phyloP scores from a whole-genome alignment of 2,113 vertebrate species.

The Megaceryle torquata region DNA sequence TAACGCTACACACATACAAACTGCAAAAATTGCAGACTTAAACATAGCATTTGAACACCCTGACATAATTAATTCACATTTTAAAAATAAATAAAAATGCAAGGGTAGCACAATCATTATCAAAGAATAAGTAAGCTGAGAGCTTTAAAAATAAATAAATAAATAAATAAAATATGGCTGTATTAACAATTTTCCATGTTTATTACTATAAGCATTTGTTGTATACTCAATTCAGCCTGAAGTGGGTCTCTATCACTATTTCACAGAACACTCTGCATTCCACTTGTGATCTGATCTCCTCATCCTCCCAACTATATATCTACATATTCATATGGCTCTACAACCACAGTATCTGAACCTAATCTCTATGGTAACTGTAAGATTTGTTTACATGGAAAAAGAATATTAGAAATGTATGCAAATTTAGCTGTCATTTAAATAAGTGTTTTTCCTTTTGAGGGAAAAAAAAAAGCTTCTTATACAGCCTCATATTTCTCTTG shows the following conservation, averaged over 20 bases:
- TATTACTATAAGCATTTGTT: not conserved
- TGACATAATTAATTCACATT: not conserved
- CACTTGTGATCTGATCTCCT: not conserved
- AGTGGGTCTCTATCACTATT: not conserved
- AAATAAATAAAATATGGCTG: not conserved
- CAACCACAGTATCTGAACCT: constrained; percentile 16
- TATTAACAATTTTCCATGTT: not conserved
- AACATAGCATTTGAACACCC: not conserved
- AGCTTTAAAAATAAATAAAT: too few species aligned
- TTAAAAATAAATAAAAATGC: not conserved
- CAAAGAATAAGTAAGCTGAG: not conserved
- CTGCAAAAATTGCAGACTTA: not conserved
- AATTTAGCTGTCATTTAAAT: constrained; percentile 41
- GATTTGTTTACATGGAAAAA: constrained; percentile 50
- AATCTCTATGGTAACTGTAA: constrained; percentile 41
- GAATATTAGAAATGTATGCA: constrained; percentile 17
- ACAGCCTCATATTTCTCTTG: constrained; percentile 22
- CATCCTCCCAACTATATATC: not conserved
- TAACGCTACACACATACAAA: not conserved
- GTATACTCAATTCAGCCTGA: not conserved
- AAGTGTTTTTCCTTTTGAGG: not conserved
- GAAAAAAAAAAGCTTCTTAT: not conserved
- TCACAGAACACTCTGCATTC: not conserved
- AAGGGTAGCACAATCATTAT: not conserved
- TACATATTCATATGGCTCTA: not conserved